Conservation (phyloP, 1,140 invertebrate species). For the Choristoneura fumiferana region DNA sequence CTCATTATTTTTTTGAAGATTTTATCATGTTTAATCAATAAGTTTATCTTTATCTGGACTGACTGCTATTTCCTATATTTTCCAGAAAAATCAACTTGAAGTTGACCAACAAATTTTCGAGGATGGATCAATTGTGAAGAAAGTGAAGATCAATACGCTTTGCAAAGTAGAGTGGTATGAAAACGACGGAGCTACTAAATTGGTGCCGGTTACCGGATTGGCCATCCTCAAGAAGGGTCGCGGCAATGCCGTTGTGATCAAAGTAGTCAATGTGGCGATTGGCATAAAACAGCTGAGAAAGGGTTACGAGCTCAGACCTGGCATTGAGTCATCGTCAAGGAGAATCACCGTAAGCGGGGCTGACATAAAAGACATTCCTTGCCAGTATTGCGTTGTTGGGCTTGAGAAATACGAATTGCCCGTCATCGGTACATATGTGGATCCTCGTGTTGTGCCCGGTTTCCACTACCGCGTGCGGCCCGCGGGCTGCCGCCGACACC, state of each 20-base stretch:
- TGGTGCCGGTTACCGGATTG: constrained; percentile 79
- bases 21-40: neutral
- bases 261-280: constrained; percentile 80
- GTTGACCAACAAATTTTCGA: constrained; percentile 67
- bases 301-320: constrained; percentile 81
- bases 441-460: constrained; percentile 85
- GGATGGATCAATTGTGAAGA: constrained; percentile 80
- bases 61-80: constrained; percentile 22
- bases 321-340: constrained; percentile 80
- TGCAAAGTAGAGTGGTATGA: constrained; percentile 85
- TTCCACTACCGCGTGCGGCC: constrained; percentile 86
- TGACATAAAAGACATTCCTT: constrained; percentile 82
- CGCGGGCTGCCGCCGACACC: constrained; percentile 79
- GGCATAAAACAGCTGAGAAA: constrained; percentile 79
- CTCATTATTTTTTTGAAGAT: constrained; percentile 23
- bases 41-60: neutral
- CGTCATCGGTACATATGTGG: constrained; percentile 87
- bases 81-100: constrained; percentile 74
- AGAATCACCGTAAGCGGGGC: constrained; percentile 80
- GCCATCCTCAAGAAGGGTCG: constrained; percentile 78
- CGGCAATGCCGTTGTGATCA: constrained; percentile 71
- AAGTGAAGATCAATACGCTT: constrained; percentile 80
- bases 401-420: constrained; percentile 85
- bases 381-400: constrained; percentile 83
- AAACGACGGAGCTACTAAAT: constrained; percentile 78